Base-by-base conservation (phyloP, 2,113 vertebrate species). In the Pardalotus punctatus region DNA sequence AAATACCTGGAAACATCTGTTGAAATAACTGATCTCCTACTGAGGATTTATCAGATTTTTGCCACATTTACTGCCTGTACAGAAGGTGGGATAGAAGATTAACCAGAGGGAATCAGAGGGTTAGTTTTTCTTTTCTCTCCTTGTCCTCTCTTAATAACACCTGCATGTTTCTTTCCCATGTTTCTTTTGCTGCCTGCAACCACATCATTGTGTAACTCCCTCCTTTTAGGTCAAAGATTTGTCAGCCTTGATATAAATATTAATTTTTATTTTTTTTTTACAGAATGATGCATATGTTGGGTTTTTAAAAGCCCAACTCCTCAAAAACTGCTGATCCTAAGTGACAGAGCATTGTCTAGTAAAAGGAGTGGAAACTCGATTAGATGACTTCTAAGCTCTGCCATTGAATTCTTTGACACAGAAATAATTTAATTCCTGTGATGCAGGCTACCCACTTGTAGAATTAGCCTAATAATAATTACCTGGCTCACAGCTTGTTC, bases 201-300 rank as follows among this genome's bases (percentile, higher is more conserved):
- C 27, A 65, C 29, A 69, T 91, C 60, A 35, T n/a, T 12, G 12
- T 53, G 29, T 43, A 71, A 38, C 24, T 81, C 28, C 48, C 10
- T 79, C 23, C 43, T 89, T 81, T 74, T 56, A 90, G 94, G 94
- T 95, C 92, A 97, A 96, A 81, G 87, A 81, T 84, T 91, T 79
- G 14, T 71, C 65, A 79, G 23, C 65, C 48, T 81, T 65, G 40
- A 67, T 88, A 95, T 91, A 72, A 94, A 92, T 96, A 94, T 92
- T 93, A 93, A 88, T 93, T 94, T 90, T 72, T 20, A 35, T 5
- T 60, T 90, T 38, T 87, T 50, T 76, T 90, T 58, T 15, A 80
- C 77, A 79, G 15, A 93, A 54, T 35, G 12, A 16, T 45, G n/a
- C 31, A 33, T 53, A 45, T 17, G 10, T 72, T 53, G 14, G 2